Base-by-base conservation (phyloP, 2,797 vertebrate genomes). In the Danio choprae region DNA sequence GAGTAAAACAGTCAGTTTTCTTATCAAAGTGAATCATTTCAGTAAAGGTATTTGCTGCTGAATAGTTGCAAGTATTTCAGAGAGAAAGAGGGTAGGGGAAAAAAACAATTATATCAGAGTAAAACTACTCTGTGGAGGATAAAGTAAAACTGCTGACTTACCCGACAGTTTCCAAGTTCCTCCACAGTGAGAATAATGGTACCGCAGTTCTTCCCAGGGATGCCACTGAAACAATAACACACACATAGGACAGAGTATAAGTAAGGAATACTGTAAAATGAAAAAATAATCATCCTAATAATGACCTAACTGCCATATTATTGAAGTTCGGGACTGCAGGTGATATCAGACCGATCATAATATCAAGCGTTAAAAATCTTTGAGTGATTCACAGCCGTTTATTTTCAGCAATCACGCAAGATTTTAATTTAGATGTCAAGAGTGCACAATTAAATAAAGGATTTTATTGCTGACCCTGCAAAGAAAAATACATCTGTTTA, bases 141-240 rank as follows among this genome's bases (percentile, higher is more conserved):
- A 43, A 64, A 65, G 12, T 65, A 38, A 56, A 64, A 72, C 41
- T 68, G 75, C 75, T 46, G 46, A 94, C 97, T 96, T 90, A 98
- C 97, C 92, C 97, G 90, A 85, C 97, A 98, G 91, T 98, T 97
- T 83, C 96, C 95, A 83, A 98, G 86, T 90, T 98, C 97, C 88
- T 98, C 97, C 0, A 94, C 97, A 0, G 96, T 94, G 84, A 98
- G 89, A 88, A 98, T 92, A 86, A 98, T 95, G 87, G 93, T 94
- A 77, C 97, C 97, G 22, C 97, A 98, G 83, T 96, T 97, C 91
- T 97, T 98, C 80, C 96, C 96, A 0, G 93, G 95, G 87, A 97
- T 94, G 0, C 96, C 95, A 1, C 97, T 98, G 90, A 65, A 87
- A 91, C 77, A 86, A 83, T 90, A 87, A 88, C 82, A 87, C 51